A percentile compares a stretch with the other conserved stretches of the same genome.
Evolutionary conservation across 2,113 vertebrate species (phyloP).

Genomic region (Opisthocomus hoazin): DNA sequence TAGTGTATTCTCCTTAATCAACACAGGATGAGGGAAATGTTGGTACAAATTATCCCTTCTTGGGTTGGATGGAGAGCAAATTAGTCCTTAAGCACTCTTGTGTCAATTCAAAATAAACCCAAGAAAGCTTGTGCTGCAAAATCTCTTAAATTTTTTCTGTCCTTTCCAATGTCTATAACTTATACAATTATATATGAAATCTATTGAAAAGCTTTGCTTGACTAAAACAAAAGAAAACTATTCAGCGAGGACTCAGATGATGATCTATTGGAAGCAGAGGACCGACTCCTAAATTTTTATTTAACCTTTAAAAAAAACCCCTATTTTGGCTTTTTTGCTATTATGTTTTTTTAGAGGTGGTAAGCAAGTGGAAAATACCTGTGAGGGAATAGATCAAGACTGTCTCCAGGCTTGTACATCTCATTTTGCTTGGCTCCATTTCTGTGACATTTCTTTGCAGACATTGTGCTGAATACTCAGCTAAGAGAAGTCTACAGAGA

Average conservation of each 20-base stretch:
- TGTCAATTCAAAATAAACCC: background rate
- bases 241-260: background rate
- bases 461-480: background rate
- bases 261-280: background rate
- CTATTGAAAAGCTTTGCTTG: background rate
- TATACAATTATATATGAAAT: background rate
- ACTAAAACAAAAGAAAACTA: background rate
- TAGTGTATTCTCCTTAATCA: background rate
- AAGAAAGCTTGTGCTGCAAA: background rate
- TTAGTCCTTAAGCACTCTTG: background rate
- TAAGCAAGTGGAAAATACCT: constrained; percentile 7
- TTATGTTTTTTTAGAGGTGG: background rate
- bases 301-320: background rate
- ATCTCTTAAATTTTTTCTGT: background rate
- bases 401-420: background rate
- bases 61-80: background rate
- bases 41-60: background rate
- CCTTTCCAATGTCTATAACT: background rate
- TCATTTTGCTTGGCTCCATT: background rate
- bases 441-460: background rate
- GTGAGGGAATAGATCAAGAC: background rate
- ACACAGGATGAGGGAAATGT: background rate
- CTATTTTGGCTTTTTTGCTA: background rate
- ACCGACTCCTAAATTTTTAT: background rate
- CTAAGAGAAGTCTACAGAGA: background rate